phyloP scores from a whole-genome alignment of 1,140 invertebrate species.

The Drosophila sechellia region DNA sequence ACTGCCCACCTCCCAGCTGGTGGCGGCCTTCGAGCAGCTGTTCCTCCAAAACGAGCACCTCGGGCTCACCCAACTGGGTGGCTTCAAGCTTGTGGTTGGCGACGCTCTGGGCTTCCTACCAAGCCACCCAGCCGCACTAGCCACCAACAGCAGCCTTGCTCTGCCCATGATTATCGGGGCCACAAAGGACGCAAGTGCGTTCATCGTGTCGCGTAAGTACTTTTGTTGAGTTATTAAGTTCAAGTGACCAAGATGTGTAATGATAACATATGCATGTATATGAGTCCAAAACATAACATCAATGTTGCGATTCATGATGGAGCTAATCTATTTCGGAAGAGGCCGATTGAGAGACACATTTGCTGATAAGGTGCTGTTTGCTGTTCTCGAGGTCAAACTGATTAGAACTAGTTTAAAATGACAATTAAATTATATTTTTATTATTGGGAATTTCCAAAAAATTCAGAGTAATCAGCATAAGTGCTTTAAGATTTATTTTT shows the following conservation, averaged over 20 bases:
- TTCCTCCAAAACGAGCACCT: constrained; percentile 60
- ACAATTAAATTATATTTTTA: neutral
- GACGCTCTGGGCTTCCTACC: constrained; percentile 69
- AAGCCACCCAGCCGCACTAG: constrained; percentile 56
- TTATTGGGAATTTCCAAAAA: constrained; percentile 1
- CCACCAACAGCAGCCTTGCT: constrained; percentile 40
- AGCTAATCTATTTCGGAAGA: neutral
- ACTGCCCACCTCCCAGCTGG: constrained; percentile 64
- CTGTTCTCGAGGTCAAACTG: constrained; percentile 8
- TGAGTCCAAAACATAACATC: neutral
- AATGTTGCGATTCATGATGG: neutral
- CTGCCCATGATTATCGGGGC: constrained; percentile 66
- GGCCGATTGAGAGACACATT: neutral
- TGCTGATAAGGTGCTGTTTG: constrained; percentile 18
- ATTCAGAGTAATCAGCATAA: too few species aligned
- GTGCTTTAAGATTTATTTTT: too few species aligned
- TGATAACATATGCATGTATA: neutral
- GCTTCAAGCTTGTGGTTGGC: constrained; percentile 77
- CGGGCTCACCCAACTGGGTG: constrained; percentile 58
- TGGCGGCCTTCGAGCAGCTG: constrained; percentile 55
- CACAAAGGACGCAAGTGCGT: constrained; percentile 77
- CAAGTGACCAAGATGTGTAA: too few species aligned
- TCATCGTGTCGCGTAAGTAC: constrained; percentile 76
- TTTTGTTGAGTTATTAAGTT: too few species aligned
- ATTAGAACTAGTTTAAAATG: constrained; percentile 4